Evolutionary conservation across 2,888 invertebrate species (phyloP), one percentile per base, ranked within the genome.

Genomic region (Perizoma flavofasciatum): DNA sequence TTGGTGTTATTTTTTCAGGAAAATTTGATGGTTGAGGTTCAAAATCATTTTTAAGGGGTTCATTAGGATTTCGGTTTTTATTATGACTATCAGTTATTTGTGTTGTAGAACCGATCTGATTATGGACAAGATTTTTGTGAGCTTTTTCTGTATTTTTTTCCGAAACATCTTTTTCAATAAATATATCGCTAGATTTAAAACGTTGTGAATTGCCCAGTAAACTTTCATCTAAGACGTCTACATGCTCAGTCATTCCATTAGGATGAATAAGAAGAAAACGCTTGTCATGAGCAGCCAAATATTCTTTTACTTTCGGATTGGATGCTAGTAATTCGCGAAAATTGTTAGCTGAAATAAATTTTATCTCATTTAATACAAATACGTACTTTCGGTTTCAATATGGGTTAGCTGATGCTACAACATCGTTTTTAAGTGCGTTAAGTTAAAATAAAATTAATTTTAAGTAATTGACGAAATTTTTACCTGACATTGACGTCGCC

Each of bases 361-460:
- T 44, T 45, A 4, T 33, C 32, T 5, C 32, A n/a, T 46, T 46
- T 8, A 4, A 11, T 32, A 4, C 22, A 5, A 22, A 45, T 11
- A 11, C 9, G 4, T 11, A 37, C 37, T 6, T 37, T 3, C 37
- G 22, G 22, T 22, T n/a, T 43, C 0, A 43, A 5, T 10, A 10
- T 10, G n/a, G 4, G 43, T 43, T 43, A 43, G 5, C 22, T 22
- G 22, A 22, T 22, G 22, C 11, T n/a, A n/a, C n/a, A n/a, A n/a
- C n/a, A 43, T 10, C 0, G 4, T 43, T n/a, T 10, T 6, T 43
- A 43, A 10, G n/a, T 43, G 5, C 46, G 97, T 95, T 45, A 98
- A 94, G 73, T 96, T 96, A 58, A 95, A 93, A n/a, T n/a, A n/a
- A n/a, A n/a, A n/a, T n/a, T n/a, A n/a, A n/a, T n/a, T n/a, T 7